Conservation (phyloP, 1,140 invertebrate genomes). For the Nilaparvata lugens region DNA sequence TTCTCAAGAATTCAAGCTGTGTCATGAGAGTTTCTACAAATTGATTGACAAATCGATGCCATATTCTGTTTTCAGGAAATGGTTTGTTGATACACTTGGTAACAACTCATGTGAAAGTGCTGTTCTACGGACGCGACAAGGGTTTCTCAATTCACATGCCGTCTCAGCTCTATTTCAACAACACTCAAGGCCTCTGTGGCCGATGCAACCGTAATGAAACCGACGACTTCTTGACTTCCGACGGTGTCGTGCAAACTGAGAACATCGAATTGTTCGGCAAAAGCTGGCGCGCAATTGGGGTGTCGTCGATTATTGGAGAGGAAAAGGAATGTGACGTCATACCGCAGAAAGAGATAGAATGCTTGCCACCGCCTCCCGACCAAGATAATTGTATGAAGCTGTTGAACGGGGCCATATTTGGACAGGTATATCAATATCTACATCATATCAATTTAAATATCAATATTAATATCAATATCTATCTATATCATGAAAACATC, state of each 20-base stretch:
- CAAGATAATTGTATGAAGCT: constrained; percentile 54
- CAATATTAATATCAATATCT: background rate
- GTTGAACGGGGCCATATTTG: constrained; percentile 50
- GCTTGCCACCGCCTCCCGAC: constrained; percentile 42
- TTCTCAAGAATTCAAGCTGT: too few relatives aligned
- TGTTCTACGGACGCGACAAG: constrained; percentile 21
- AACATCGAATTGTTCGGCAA: constrained; percentile 45
- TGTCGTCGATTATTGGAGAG: constrained; percentile 16
- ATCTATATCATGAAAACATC: too few relatives aligned
- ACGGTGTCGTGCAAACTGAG: constrained; percentile 36
- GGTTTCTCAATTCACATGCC: constrained; percentile 51
- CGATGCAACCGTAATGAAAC: constrained; percentile 55
- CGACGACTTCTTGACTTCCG: constrained; percentile 50
- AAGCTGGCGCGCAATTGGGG: constrained; percentile 39
- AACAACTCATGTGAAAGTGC: constrained; percentile 21
- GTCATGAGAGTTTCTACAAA: too few relatives aligned
- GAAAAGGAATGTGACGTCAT: constrained; percentile 24
- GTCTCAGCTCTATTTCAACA: constrained; percentile 58
- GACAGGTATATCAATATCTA: constrained; percentile 36
- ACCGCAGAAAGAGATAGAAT: constrained; percentile 30
- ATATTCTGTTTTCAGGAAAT: constrained; percentile 3
- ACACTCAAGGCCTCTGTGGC: constrained; percentile 69
- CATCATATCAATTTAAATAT: background rate
- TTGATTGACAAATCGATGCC: background rate
- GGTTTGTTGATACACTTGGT: constrained; percentile 2